phyloP scores from a whole-genome alignment of 2,888 invertebrate genomes.

The Oscheius myriophilus region DNA sequence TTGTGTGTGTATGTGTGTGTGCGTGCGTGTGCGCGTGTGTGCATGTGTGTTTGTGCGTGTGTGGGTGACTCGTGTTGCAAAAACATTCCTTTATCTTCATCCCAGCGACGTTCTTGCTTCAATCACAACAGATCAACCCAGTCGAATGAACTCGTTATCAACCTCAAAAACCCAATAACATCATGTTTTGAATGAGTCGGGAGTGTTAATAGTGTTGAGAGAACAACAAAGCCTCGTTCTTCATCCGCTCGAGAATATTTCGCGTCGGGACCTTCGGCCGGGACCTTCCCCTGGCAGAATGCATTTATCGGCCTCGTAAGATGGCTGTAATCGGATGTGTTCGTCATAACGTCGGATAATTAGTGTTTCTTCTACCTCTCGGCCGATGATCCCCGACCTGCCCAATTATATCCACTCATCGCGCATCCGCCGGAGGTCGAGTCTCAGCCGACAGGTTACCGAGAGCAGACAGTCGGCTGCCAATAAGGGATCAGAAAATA shows the following conservation, averaged over 20 bases:
- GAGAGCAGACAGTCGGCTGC: no score
- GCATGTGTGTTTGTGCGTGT: no score
- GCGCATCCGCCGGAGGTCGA: constrained; percentile 5
- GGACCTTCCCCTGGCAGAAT: background rate
- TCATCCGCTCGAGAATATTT: background rate
- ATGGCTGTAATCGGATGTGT: constrained; percentile 24
- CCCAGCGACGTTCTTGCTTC: no score
- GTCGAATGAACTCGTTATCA: constrained; percentile 17
- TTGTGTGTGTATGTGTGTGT: no score
- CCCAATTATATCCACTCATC: background rate
- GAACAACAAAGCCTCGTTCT: constrained; percentile 7
- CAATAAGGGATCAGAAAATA: no score
- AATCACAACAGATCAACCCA: background rate
- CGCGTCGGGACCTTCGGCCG: background rate
- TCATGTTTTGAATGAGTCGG: no score
- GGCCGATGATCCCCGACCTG: constrained; percentile 16
- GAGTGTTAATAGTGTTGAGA: background rate
- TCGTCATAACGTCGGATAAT: constrained; percentile 26
- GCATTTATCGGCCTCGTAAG: constrained; percentile 13
- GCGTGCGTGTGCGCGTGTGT: no score
- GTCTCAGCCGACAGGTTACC: no score
- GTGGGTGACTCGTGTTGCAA: no score
- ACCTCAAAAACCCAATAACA: constrained; percentile 7
- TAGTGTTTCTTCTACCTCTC: constrained; percentile 15
- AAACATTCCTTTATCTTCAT: no score